Conservation (phyloP, 2,113 vertebrate genomes). For the Sebastes schlegelii region DNA sequence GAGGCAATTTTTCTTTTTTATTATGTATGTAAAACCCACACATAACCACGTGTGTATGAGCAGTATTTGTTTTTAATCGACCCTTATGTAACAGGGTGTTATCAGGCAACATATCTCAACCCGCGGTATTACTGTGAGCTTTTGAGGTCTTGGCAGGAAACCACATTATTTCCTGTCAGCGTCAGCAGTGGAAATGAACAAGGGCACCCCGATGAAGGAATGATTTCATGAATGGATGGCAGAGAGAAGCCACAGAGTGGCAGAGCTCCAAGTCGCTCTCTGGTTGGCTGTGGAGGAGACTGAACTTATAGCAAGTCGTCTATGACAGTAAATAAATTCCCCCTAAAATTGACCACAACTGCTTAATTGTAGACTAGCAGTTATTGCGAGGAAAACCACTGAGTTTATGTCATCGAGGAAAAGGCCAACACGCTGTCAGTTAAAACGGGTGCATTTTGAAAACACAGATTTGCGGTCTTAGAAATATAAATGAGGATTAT, state of each 20-base stretch:
- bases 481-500: neutral
- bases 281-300: neutral
- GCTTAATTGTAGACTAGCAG: neutral
- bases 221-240: slow-evolving; percentile 69
- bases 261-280: neutral
- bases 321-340: slow-evolving; percentile 8
- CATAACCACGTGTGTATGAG: slow-evolving; percentile 8
- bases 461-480: neutral
- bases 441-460: neutral
- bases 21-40: neutral
- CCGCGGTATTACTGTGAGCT: slow-evolving; percentile 44
- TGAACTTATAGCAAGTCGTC: neutral
- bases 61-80: slow-evolving; percentile 17
- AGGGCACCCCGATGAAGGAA: slow-evolving; percentile 61
- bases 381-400: neutral
- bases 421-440: neutral
- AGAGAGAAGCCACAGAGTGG: slow-evolving; percentile 19
- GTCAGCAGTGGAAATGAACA: slow-evolving; percentile 65
- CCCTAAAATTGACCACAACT: slow-evolving; percentile 10
- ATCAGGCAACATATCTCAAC: slow-evolving; percentile 57
- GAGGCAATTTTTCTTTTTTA: slow-evolving; percentile 2
- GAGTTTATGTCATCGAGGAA: neutral
- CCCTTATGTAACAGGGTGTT: slow-evolving; percentile 56
- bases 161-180: slow-evolving; percentile 73
- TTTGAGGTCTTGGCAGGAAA: slow-evolving; percentile 71